Conservation (phyloP, 2,113 vertebrate genomes). For the Neodontobutis hainanensis region DNA sequence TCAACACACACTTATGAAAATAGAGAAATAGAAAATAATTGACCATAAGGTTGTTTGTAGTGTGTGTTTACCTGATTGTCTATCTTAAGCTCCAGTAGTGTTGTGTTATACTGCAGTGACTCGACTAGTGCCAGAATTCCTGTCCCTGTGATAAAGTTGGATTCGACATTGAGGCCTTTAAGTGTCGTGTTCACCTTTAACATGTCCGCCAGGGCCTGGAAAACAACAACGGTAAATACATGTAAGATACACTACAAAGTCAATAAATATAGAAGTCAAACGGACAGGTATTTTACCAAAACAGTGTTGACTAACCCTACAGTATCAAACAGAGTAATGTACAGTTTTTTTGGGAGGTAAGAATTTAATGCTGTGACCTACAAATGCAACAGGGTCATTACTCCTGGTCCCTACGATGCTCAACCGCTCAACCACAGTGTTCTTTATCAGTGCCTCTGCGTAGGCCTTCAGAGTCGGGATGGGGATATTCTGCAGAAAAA, state of each 20-base stretch:
- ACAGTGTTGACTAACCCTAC: no score
- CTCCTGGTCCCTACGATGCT: constrained; percentile 96
- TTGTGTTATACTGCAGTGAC: constrained; percentile 87
- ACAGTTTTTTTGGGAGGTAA: neutral
- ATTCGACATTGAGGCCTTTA: constrained; percentile 94
- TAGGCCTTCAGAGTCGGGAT: constrained; percentile 90
- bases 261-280: no score
- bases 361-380: constrained; percentile 72
- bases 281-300: no score
- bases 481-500: constrained; percentile 88
- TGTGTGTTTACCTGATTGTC: constrained; percentile 90
- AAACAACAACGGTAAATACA: constrained; percentile 17
- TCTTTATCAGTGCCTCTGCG: constrained; percentile 88
- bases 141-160: constrained; percentile 96
- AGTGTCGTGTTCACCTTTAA: constrained; percentile 88
- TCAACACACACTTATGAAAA: neutral
- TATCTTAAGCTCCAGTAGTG: constrained; percentile 92
- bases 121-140: constrained; percentile 88
- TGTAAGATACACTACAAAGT: neutral
- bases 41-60: no score
- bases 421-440: constrained; percentile 89
- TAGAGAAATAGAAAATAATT: neutral
- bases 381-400: constrained; percentile 92
- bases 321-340: no score
- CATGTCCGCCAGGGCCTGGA: constrained; percentile 94